Percentiles rank a stretch among this genome's conserved stretches.
phyloP scores from a whole-genome alignment of 2,113 vertebrate genomes.

The Zapornia atra region DNA sequence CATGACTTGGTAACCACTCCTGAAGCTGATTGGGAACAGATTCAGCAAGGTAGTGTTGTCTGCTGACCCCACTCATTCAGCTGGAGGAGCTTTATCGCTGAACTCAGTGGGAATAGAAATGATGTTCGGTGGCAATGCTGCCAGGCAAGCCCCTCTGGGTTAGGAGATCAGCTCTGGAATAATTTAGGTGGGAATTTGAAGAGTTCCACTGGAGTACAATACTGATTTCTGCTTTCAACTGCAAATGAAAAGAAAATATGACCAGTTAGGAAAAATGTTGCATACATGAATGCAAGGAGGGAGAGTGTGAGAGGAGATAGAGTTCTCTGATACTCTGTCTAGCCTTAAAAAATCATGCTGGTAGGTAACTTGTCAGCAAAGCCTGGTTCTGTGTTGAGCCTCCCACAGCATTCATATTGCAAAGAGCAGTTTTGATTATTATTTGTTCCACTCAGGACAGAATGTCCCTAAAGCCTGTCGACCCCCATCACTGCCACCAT shows the following conservation, averaged over 20 bases:
- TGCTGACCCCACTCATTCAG: background rate
- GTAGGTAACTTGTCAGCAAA: background rate
- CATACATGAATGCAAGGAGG: background rate
- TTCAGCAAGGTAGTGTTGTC: background rate
- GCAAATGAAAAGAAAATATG: constrained; percentile 5
- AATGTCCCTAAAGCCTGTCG: background rate
- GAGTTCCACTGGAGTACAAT: background rate
- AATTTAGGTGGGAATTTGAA: constrained; percentile 8
- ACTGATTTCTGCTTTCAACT: background rate
- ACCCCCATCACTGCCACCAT: background rate
- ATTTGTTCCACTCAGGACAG: background rate
- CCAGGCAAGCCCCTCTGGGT: background rate
- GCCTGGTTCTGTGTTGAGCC: background rate
- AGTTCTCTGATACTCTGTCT: background rate
- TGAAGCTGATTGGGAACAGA: background rate
- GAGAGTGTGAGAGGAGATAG: background rate
- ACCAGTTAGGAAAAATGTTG: background rate
- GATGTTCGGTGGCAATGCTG: background rate
- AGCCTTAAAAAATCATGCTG: background rate
- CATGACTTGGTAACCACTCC: background rate
- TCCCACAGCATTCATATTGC: background rate
- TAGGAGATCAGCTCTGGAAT: constrained; percentile 19
- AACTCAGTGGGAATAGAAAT: background rate
- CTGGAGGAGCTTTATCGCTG: background rate
- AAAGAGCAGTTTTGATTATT: background rate